Percentiles rank a stretch among this genome's conserved stretches.
Conservation (phyloP, 2,113 vertebrate genomes). For the Coregonus clupeaformis region DNA sequence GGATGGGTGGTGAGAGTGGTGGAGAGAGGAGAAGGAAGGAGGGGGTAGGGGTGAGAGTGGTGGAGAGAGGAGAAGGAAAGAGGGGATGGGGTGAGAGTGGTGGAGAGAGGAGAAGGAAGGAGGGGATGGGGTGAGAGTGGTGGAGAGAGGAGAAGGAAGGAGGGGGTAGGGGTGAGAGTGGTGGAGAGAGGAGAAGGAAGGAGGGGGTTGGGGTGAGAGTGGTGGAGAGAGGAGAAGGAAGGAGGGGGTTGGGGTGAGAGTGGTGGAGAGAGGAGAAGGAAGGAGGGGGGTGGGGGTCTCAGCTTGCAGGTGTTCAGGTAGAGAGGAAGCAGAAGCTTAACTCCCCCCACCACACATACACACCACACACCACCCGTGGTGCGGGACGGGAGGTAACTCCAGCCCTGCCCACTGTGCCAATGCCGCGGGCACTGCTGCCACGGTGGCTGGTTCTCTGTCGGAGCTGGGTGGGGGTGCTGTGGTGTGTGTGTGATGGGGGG, state of each 20-base stretch:
- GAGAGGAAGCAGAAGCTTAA: constrained; percentile 80
- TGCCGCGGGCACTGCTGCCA: no score
- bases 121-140: constrained; percentile 35
- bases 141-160: constrained; percentile 40
- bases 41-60: constrained; percentile 35
- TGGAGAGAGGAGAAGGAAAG: constrained; percentile 40
- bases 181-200: no score
- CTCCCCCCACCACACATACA: constrained; percentile 40
- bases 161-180: no score
- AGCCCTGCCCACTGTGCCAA: constrained; percentile 72
- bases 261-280: no score
- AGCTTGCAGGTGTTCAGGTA: constrained; percentile 88
- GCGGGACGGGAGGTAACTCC: constrained; percentile 82
- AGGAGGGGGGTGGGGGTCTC: constrained; percentile 63
- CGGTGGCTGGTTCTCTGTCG: constrained; percentile 64
- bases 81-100: no score
- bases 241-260: constrained; percentile 27
- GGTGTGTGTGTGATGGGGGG: constrained; percentile 35
- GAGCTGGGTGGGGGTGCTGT: constrained; percentile 53
- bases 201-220: constrained; percentile 40
- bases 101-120: no score
- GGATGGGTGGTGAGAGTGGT: no score
- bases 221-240: constrained; percentile 40
- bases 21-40: no score
- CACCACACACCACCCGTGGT: constrained; percentile 47